These are phyloP conservation scores for Sternarchorhynchus goeldii DNA, from an alignment of 2,797 vertebrate species.

Conservation along the genomic window DNA sequence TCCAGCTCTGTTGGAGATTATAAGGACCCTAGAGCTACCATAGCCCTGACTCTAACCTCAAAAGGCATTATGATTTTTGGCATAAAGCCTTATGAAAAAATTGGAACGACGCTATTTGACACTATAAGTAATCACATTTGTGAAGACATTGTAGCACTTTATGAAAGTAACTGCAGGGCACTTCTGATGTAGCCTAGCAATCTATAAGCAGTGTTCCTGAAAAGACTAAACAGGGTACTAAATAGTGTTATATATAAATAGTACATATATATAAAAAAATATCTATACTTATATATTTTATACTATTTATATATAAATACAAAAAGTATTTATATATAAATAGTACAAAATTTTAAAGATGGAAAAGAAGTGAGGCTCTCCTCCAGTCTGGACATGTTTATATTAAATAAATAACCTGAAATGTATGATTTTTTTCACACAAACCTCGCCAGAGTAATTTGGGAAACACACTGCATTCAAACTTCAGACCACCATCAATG, in stretches of 20 bases:
- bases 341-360: too few relatives aligned
- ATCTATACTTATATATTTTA: too few relatives aligned
- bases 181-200: background rate
- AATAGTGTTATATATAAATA: too few relatives aligned
- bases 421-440: slow-evolving; percentile 5
- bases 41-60: too few relatives aligned
- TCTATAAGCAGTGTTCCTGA: background rate
- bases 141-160: background rate
- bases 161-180: background rate
- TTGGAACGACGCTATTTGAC: background rate
- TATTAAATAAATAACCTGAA: slow-evolving; percentile 52
- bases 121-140: background rate
- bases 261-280: too few relatives aligned
- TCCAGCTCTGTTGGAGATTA: too few relatives aligned
- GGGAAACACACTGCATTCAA: slow-evolving; percentile 58
- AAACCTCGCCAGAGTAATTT: slow-evolving; percentile 27
- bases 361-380: slow-evolving; percentile 9
- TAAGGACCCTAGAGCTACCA: too few relatives aligned
- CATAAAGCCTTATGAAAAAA: background rate
- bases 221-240: slow-evolving; percentile 4
- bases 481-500: slow-evolving; percentile 57
- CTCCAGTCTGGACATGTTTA: slow-evolving; percentile 44
- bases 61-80: too few relatives aligned
- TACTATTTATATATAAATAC: too few relatives aligned
- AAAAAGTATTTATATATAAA: too few relatives aligned